Conservation (phyloP, 2,888 invertebrate genomes). For the Pandemis heparana region DNA sequence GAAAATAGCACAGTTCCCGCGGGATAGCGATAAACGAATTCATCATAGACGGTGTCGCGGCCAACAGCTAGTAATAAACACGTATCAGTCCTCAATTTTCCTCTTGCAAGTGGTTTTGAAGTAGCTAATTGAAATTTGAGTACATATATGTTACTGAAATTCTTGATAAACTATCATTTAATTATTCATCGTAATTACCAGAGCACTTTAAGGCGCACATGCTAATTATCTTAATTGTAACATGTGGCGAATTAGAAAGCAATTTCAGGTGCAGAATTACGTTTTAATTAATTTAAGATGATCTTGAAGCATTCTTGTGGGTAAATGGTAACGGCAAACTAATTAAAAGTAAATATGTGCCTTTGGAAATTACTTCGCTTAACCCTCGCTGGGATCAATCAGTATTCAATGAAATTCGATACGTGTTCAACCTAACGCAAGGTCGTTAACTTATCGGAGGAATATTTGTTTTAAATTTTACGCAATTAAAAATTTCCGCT, state of each 20-base stretch:
- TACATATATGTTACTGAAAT: background rate
- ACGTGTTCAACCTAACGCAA: background rate
- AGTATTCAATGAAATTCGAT: background rate
- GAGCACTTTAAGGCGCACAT: background rate
- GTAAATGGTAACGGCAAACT: constrained; percentile 3
- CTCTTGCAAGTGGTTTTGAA: too few species aligned
- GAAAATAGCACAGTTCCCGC: too few species aligned
- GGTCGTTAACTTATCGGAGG: background rate
- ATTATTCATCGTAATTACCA: background rate
- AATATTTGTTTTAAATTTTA: background rate
- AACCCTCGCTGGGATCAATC: background rate
- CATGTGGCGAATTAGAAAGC: background rate
- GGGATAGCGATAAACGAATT: too few species aligned
- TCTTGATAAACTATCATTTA: background rate
- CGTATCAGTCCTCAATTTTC: too few species aligned
- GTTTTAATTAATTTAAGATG: constrained; percentile 14
- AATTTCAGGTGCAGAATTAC: constrained; percentile 17
- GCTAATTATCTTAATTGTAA: constrained; percentile 7
- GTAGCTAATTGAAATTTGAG: too few species aligned
- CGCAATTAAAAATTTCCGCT: background rate
- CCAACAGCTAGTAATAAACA: too few species aligned
- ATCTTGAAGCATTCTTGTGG: background rate
- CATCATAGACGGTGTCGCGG: too few species aligned
- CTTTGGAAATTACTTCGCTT: background rate
- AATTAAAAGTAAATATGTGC: constrained; percentile 1